phyloP scores from a whole-genome alignment of 2,797 vertebrate genomes.

The Okamejei kenojei region DNA sequence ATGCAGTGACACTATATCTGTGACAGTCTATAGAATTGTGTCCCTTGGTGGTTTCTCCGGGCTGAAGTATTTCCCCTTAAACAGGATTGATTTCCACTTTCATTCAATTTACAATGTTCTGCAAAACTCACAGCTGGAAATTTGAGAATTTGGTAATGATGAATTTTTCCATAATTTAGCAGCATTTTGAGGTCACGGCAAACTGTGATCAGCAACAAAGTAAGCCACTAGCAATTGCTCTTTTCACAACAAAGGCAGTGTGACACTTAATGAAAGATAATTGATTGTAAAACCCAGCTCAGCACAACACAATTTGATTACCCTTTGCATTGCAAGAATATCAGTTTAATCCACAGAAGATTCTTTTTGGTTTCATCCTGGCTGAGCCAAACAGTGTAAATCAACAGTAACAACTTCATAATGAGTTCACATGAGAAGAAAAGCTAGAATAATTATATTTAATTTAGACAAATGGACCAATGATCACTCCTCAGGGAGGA shows the following conservation, averaged over 20 bases:
- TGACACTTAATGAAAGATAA: conserved; percentile 16
- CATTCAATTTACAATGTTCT: conserved; percentile 34
- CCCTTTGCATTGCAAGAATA: background rate
- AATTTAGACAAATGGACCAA: background rate
- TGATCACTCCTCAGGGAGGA: background rate
- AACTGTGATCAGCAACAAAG: background rate
- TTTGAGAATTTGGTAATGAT: conserved; percentile 20
- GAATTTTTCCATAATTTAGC: background rate
- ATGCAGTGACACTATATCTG: background rate
- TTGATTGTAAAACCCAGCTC: background rate
- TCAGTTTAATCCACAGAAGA: conserved; percentile 4
- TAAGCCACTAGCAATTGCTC: background rate
- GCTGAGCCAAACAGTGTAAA: background rate
- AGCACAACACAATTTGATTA: background rate
- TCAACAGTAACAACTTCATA: background rate
- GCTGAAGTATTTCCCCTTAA: conserved; percentile 30
- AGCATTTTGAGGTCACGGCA: conserved; percentile 3
- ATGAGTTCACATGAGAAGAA: background rate
- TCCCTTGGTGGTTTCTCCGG: background rate
- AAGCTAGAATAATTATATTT: background rate
- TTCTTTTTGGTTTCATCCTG: background rate
- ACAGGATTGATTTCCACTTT: conserved; percentile 37
- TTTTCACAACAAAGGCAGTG: background rate
- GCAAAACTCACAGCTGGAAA: conserved; percentile 33
- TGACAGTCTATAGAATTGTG: conserved; percentile 1